These are phyloP conservation scores for Phrynocephalus vlangalii DNA, from an alignment of 2,797 vertebrate species.

Conservation along the genomic window DNA sequence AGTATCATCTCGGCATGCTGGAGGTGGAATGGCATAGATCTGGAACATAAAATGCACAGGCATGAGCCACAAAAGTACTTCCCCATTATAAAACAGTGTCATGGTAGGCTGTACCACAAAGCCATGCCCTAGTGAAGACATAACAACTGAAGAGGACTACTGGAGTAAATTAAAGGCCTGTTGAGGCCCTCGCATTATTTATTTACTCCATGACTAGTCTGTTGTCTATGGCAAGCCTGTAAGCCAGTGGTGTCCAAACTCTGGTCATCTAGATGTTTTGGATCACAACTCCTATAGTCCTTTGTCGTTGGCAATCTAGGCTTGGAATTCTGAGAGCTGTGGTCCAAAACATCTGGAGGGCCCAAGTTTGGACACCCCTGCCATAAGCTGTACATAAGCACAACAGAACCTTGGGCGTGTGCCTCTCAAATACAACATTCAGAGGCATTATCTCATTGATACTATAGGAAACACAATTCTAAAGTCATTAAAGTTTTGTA, in stretches of 20 bases:
- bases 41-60: conserved; percentile 58
- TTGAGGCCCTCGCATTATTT: not conserved
- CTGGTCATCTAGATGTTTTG: too few relatives aligned
- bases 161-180: not conserved
- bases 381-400: not conserved
- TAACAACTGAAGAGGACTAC: not conserved
- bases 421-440: not conserved
- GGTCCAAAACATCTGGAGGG: too few relatives aligned
- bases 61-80: conserved; percentile 30
- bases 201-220: not conserved
- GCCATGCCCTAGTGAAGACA: not conserved
- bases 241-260: too few relatives aligned
- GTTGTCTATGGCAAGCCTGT: not conserved
- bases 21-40: conserved; percentile 72
- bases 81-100: not conserved
- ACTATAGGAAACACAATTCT: not conserved
- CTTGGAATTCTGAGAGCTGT: too few relatives aligned
- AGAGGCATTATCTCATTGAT: not conserved
- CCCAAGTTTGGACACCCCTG: too few relatives aligned
- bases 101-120: not conserved
- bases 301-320: too few relatives aligned
- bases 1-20: conserved; percentile 71
- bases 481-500: too few relatives aligned
- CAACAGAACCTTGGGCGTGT: not conserved
- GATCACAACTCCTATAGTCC: too few relatives aligned